Evolutionary conservation across 2,797 vertebrate genomes (phyloP), one percentile per base, ranked within the genome.

Genomic region (Lophotriccus pileatus): DNA sequence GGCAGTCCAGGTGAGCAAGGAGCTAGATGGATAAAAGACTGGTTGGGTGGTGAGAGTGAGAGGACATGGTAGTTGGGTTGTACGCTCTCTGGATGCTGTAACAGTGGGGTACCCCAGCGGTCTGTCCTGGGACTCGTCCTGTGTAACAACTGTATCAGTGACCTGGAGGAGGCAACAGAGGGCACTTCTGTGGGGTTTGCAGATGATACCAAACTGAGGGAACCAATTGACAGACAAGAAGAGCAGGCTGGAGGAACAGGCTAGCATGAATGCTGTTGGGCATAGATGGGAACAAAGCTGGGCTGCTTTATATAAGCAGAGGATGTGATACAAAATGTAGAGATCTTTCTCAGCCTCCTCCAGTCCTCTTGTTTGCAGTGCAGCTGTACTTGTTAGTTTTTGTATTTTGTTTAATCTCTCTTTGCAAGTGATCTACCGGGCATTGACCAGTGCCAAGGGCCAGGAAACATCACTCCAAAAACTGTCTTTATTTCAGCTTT

Each of bases 371-470:
- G 52, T 78, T 91, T 76, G 67, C 76, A 73, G 21, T 5, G 3
- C 44, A 78, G 53, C 44, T 74, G 76, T 81, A 84, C n/a, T 87
- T 94, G 36, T 69, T 89, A 52, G 39, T 74, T 76, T 56, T 47
- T 64, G 39, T 72, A 27, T 89, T 77, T 43, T 67, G 39, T 78
- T 93, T 94, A 92, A 90, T 91, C 50, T 94, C 28, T 87, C n/a
- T 89, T 84, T 91, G 56, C 76, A 92, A 89, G 78, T 87, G 72
- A 56, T 64, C 69, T 91, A 36, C 52, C 69, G 69, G 52, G 93
- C 69, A 86, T 36, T 86, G 76, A 76, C 85, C 70, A 76, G 66
- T 72, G 80, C 87, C 89, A 69, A 66, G 73, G 89, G 90, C 88
- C 76, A 69, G 77, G 74, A 93, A 90, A 79, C 74, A 63, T 88